Evolutionary conservation across 2,113 vertebrate species (phyloP).

Genomic region (Hippocampus guttulatus): DNA sequence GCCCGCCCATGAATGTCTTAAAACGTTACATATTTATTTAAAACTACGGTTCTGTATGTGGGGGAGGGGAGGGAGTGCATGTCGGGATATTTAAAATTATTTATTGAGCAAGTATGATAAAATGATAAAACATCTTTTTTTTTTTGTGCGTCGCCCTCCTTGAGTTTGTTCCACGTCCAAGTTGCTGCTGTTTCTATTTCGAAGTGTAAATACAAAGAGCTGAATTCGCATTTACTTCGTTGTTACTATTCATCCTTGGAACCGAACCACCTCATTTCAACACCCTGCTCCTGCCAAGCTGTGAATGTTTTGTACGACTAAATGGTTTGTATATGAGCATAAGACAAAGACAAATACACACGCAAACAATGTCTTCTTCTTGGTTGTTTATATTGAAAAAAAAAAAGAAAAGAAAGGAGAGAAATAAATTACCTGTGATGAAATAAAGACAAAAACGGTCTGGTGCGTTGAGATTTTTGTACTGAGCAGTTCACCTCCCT

Average conservation of each 20-base stretch:
- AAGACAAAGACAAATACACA: conserved; percentile 39
- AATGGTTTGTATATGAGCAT: conserved; percentile 67
- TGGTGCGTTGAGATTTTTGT: background rate
- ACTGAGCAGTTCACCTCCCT: no score
- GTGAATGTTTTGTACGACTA: conserved; percentile 70
- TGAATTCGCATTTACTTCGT: conserved; percentile 2
- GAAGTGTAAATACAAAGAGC: background rate
- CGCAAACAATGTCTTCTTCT: conserved; percentile 41
- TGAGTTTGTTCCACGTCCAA: conserved; percentile 16
- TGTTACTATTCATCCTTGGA: conserved; percentile 6
- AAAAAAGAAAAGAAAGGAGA: conserved; percentile 59
- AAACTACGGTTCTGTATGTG: conserved; percentile 26
- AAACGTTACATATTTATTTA: conserved; percentile 19
- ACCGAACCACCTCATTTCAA: background rate
- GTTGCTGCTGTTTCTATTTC: conserved; percentile 19
- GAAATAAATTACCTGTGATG: conserved; percentile 68
- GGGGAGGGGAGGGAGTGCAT: conserved; percentile 27
- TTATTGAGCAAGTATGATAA: conserved; percentile 33
- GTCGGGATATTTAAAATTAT: conserved; percentile 19
- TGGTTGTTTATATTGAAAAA: conserved; percentile 49
- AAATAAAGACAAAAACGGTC: conserved; percentile 1
- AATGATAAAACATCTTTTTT: conserved; percentile 33
- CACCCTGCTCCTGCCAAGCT: conserved; percentile 17
- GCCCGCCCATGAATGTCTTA: conserved; percentile 54
- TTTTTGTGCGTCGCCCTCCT: conserved; percentile 28